Percentiles rank a stretch among this genome's conserved stretches.
Evolutionary conservation across 1,140 invertebrate genomes (phyloP).

Genomic region (Caenorhabditis remanei): DNA sequence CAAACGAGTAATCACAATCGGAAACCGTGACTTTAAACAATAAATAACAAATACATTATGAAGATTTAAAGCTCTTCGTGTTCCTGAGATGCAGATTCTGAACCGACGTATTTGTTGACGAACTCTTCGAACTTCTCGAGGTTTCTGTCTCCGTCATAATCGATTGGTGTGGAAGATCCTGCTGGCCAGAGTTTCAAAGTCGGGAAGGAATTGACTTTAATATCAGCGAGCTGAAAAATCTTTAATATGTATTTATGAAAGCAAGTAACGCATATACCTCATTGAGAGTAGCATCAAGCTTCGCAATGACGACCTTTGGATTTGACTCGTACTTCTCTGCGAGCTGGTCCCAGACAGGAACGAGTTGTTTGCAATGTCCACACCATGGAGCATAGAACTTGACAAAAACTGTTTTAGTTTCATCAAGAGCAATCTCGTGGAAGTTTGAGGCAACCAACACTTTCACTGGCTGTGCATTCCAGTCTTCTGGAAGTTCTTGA

Average conservation of each 20-base stretch:
- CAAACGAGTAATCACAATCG: constrained; percentile 32
- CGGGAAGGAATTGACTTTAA: constrained; percentile 45
- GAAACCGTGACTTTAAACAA: constrained; percentile 32
- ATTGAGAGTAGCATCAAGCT: constrained; percentile 81
- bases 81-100: constrained; percentile 23
- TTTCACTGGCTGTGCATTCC: constrained; percentile 83
- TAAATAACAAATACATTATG: background rate
- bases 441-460: constrained; percentile 80
- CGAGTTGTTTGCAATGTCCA: constrained; percentile 70
- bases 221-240: constrained; percentile 31
- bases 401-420: constrained; percentile 79
- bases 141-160: constrained; percentile 47
- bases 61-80: constrained; percentile 51
- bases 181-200: constrained; percentile 31
- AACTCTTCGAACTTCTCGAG: constrained; percentile 44
- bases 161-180: constrained; percentile 30
- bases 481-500: constrained; percentile 94
- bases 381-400: constrained; percentile 81
- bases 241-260: background rate
- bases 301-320: constrained; percentile 79
- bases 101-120: constrained; percentile 33
- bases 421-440: constrained; percentile 78
- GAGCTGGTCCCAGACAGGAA: constrained; percentile 69
- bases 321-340: constrained; percentile 71
- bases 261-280: constrained; percentile 70